Base-by-base conservation (phyloP, 2,113 vertebrate genomes). In the Bufo gargarizans region DNA sequence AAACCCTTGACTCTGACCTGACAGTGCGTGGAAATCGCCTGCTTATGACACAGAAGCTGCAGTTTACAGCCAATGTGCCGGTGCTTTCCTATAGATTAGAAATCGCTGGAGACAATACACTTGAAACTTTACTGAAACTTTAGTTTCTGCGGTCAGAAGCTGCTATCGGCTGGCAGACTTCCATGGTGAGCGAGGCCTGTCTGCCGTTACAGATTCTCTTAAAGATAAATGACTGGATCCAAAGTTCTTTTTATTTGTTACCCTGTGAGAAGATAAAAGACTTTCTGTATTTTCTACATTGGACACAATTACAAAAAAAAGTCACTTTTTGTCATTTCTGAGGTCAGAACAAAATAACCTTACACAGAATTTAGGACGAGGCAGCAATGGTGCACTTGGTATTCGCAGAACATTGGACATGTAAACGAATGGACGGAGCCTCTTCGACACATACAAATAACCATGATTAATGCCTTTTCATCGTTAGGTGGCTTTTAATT, bases 211-310 rank as follows among this genome's bases (percentile, higher is more conserved):
- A 74, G 6, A 47, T 74, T 74, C 45, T 72, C 69, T 19, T 17
- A 49, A 17, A 47, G 22, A 47, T 74, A 49, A 74, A 45, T 74
- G 33, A 74, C 1, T 49, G 6, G 45, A 74, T 74, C 71, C 14
- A 47, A 19, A 74, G 16, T 43, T 72, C 22, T 45, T 7, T 47
- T 13, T 72, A 47, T 47, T 14, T 47, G 71, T 74, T 74, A 74
- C 43, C 71, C 71, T 74, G 71, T 74, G 10, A 43, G 71, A 74
- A 76, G 71, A 67, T 67, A n/a, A 63, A 20, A 67, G 22, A 76
- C 50, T 49, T 76, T 12, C 45, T 76, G 43, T 47, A 45, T 72
- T 72, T 33, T 16, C 13, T 72, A 4, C 17, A 43, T 13, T 71
- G 69, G 33, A 74, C 45, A 74, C 43, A 74, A 71, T 71, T 71